These are phyloP conservation scores for Potamilus streckersoni DNA, from an alignment of 1,140 invertebrate genomes.

Conservation along the genomic window DNA sequence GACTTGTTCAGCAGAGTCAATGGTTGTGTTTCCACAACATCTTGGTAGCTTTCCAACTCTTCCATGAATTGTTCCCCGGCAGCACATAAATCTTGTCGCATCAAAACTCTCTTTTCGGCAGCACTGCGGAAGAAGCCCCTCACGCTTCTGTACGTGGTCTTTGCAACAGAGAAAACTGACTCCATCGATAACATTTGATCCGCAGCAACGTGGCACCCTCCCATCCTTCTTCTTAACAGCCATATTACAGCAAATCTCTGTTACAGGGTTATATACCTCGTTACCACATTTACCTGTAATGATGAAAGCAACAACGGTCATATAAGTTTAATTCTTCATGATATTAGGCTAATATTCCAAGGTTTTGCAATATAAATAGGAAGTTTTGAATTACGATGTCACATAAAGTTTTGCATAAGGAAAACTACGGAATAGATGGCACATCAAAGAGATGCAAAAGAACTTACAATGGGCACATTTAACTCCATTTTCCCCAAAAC, in stretches of 20 bases:
- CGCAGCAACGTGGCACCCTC: conserved; percentile 22
- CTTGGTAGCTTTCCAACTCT: conserved; percentile 25
- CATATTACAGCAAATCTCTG: conserved; percentile 21
- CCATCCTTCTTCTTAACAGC: conserved; percentile 12
- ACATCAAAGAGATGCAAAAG: no score
- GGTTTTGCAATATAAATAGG: no score
- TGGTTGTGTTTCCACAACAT: conserved; percentile 19
- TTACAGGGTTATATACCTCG: conserved; percentile 7
- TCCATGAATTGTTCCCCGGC: conserved; percentile 10
- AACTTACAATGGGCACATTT: no score
- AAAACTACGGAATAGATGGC: no score
- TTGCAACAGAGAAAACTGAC: conserved; percentile 22
- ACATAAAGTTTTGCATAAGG: no score
- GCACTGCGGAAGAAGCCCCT: conserved; percentile 23
- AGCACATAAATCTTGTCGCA: conserved; percentile 21
- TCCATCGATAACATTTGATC: conserved; percentile 11
- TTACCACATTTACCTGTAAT: conserved; percentile 19
- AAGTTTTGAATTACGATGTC: no score
- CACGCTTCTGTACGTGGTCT: conserved; percentile 3
- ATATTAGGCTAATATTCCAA: no score
- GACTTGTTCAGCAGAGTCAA: conserved; percentile 16
- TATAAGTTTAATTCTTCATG: no score
- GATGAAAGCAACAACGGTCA: background rate
- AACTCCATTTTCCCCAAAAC: no score
- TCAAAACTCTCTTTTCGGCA: conserved; percentile 18